Evolutionary conservation across 2,797 vertebrate genomes (phyloP).

Genomic region (Bucorvus abyssinicus): DNA sequence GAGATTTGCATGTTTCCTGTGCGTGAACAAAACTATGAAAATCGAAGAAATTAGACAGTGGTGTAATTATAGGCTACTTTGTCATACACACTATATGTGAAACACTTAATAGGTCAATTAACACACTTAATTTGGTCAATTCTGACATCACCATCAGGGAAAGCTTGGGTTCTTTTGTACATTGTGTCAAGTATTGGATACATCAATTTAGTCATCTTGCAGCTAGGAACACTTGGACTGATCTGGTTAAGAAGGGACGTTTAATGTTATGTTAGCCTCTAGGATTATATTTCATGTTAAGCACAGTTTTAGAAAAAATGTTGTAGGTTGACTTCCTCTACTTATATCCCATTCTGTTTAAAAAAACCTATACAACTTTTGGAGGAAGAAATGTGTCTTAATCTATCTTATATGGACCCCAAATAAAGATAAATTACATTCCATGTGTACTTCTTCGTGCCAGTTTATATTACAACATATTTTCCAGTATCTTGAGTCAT

Average conservation of each 20-base stretch:
- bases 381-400: background rate
- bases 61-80: background rate
- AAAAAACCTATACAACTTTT: background rate
- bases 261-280: background rate
- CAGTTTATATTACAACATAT: conserved; percentile 4
- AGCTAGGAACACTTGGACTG: background rate
- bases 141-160: background rate
- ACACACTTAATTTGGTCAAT: background rate
- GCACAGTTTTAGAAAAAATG: background rate
- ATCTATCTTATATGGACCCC: background rate
- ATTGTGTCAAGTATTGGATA: background rate
- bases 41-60: background rate
- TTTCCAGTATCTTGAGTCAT: background rate
- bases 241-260: background rate
- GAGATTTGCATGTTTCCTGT: background rate
- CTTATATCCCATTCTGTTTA: background rate
- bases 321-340: background rate
- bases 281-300: background rate
- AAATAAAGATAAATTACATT: background rate
- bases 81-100: accelerated
- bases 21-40: background rate
- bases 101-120: background rate
- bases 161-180: background rate
- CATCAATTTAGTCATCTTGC: background rate
- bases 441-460: background rate